Conservation (phyloP, 2,113 vertebrate genomes). For the Pseudorhombus dupliciocellatus region DNA sequence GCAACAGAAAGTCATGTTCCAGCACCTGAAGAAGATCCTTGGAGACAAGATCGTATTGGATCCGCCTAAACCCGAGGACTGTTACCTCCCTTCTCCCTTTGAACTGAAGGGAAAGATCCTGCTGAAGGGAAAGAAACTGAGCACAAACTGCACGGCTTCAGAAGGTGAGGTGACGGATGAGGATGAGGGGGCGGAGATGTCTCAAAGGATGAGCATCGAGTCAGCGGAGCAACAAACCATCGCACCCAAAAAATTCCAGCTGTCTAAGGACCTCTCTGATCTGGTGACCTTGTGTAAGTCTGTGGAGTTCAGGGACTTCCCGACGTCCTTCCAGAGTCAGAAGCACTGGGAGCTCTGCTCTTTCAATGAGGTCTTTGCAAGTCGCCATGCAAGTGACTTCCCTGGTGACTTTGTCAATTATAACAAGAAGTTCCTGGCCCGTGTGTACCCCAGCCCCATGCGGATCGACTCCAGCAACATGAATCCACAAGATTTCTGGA, state of each 20-base stretch:
- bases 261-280: slow-evolving; percentile 95
- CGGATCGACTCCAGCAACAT: slow-evolving; percentile 98
- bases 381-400: slow-evolving; percentile 90
- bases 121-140: slow-evolving; percentile 94
- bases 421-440: slow-evolving; percentile 94
- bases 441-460: slow-evolving; percentile 97
- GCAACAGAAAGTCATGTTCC: slow-evolving; percentile 97
- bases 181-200: slow-evolving; percentile 97
- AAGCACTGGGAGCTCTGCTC: slow-evolving; percentile 98
- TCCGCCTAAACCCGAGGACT: slow-evolving; percentile 87
- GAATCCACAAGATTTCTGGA: slow-evolving; percentile 99
- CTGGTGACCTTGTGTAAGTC: slow-evolving; percentile 96
- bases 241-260: slow-evolving; percentile 87
- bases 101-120: slow-evolving; percentile 92
- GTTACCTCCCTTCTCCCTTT: slow-evolving; percentile 90
- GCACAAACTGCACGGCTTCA: slow-evolving; percentile 84
- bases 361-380: slow-evolving; percentile 95
- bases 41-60: slow-evolving; percentile 89
- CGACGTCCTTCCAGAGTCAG: slow-evolving; percentile 91
- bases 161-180: slow-evolving; percentile 98
- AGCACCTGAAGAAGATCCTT: slow-evolving; percentile 95
- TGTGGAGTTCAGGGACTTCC: slow-evolving; percentile 94
- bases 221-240: slow-evolving; percentile 83
- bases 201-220: slow-evolving; percentile 88
- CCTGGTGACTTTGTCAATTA: slow-evolving; percentile 98